Evolutionary conservation across 2,113 vertebrate species (phyloP), one percentile per base, ranked within the genome.

Genomic region (Aspiorhynchus laticeps): DNA sequence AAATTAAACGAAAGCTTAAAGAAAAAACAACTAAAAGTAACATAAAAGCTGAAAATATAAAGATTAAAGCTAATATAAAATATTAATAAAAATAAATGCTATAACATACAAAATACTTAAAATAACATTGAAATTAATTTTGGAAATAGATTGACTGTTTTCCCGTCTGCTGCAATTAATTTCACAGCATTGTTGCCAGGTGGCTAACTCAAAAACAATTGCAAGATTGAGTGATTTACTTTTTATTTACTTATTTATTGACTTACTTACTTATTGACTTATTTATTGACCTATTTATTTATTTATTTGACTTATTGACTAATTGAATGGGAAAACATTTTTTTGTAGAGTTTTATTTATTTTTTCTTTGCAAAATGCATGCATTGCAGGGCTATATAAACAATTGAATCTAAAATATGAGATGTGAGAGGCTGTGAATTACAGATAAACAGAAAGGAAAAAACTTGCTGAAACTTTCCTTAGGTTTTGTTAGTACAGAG

Each of bases 401-500:
- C 2, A 28, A 36, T 15, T 26, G 6, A 77, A n/a, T 48, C 26
- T 11, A 56, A 28, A 75, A 33, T 19, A 43, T 14, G 69, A 53
- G 53, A 51, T 63, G 86, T 43, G 17, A 75, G 69, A 83, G 33
- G 21, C 19, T 24, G 59, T 59, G 67, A 77, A 69, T 73, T 69
- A 31, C 48, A 80, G 74, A 74, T 43, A 36, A 33, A 81, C 36
- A 74, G 5, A 83, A 73, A 76, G 69, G 51, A 36, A 14, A 61
- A 69, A 83, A 75, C 67, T 38, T 76, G 87, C 46, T 82, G 61
- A 85, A 87, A 81, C 65, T 61, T 87, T 87, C 82, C 86, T 75
- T 81, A 85, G 38, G 71, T 69, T 85, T 83, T 79, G 85, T 87
- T 89, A 87, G 85, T 78, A 78, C 81, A 85, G 85, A 88, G 90